Conservation (phyloP, 2,797 vertebrate species). For the Sebastes aleutianus region DNA sequence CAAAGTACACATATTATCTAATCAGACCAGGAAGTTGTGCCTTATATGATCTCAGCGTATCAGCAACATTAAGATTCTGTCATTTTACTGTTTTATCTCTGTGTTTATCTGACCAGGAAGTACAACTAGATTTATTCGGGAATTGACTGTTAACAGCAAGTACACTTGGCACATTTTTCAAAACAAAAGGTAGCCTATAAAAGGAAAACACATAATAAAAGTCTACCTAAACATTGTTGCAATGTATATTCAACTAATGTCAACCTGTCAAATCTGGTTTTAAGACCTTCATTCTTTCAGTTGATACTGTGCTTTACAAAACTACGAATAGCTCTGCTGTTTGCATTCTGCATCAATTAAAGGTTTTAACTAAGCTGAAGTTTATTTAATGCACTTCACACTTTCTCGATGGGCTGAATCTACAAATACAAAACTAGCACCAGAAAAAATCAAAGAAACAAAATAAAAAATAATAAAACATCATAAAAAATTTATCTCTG, state of each 20-base stretch:
- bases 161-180: background rate
- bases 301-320: background rate
- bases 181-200: background rate
- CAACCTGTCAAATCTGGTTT: no score
- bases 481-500: no score
- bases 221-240: background rate
- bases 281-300: no score
- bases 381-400: background rate
- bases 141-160: background rate
- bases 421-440: background rate
- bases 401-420: background rate
- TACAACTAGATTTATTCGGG: background rate
- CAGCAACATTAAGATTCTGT: background rate
- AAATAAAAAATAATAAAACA: no score
- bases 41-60: background rate
- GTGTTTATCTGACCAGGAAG: background rate
- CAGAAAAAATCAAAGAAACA: no score
- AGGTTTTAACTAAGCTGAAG: no score
- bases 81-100: background rate
- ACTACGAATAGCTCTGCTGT: background rate
- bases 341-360: background rate
- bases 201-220: no score
- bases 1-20: background rate
- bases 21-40: background rate
- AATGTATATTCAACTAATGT: background rate